A percentile compares a stretch with the other conserved stretches of the same genome.
Evolutionary conservation across 2,888 invertebrate genomes (phyloP).

Genomic region (Erebia epiphron): DNA sequence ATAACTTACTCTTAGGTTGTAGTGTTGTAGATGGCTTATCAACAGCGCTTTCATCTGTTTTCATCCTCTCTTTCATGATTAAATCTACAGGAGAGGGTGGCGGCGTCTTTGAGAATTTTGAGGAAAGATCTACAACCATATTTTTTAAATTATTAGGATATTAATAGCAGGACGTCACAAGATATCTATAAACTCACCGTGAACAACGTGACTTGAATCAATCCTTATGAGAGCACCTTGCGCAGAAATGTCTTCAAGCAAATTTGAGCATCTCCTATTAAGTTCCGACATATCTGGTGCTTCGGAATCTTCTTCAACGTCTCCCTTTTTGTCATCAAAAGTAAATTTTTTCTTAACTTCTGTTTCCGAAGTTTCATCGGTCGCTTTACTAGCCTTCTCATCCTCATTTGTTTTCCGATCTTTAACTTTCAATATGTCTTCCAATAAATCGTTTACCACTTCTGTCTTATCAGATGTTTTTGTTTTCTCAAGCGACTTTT

Average conservation of each 20-base stretch:
- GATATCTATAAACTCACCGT: slow-evolving; percentile 58
- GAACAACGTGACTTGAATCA: slow-evolving; percentile 75
- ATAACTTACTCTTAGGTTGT: slow-evolving; percentile 70
- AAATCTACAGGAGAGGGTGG: slow-evolving; percentile 88
- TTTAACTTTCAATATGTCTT: slow-evolving; percentile 54
- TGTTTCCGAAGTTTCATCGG: slow-evolving; percentile 53
- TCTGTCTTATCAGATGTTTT: slow-evolving; percentile 57
- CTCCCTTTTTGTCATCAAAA: slow-evolving; percentile 39
- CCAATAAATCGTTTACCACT: slow-evolving; percentile 54
- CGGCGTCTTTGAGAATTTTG: slow-evolving; percentile 86
- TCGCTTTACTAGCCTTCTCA: slow-evolving; percentile 57
- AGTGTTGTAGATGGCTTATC: slow-evolving; percentile 69
- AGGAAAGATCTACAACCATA: slow-evolving; percentile 79
- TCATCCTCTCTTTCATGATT: slow-evolving; percentile 77
- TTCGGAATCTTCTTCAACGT: slow-evolving; percentile 49
- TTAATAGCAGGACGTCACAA: neutral
- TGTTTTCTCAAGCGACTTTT: slow-evolving; percentile 58
- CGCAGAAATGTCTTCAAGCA: slow-evolving; percentile 75
- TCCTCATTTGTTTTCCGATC: slow-evolving; percentile 49
- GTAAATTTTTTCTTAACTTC: slow-evolving; percentile 45
- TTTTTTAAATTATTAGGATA: neutral
- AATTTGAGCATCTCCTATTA: slow-evolving; percentile 77
- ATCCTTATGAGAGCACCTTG: slow-evolving; percentile 78
- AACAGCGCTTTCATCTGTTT: slow-evolving; percentile 62
- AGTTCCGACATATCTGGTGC: slow-evolving; percentile 75